Evolutionary conservation across 1,140 invertebrate genomes (phyloP), one percentile per base, ranked within the genome.

Genomic region (Agrilus planipennis): DNA sequence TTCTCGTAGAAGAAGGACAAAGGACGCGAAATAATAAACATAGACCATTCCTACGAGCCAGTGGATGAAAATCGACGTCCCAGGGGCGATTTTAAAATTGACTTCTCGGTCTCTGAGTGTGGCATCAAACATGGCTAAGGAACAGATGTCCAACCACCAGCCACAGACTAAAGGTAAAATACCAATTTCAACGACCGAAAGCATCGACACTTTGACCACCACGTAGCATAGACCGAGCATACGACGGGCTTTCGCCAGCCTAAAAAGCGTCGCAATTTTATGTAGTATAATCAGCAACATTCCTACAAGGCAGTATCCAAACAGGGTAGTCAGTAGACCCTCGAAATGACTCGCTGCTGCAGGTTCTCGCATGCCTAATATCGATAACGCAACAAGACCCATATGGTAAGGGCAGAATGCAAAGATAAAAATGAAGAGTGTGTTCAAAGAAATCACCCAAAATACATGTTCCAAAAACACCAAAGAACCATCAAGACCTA

Each of bases 1-100:
- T 68, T 99, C 95, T 31, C 94, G 68, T 2, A 98, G 62, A 1
- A 97, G 65, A 1, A 97, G 70, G 23, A 98, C 89, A 58, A 98
- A 98, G 0, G 92, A 96, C 6, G 94, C 95, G 60, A 98, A 98
- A 65, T 99, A 99, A 63, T 99, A 99, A 11, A 99, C 91, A 63
- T 96, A 99, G 1, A 99, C 82, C 91, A 98, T 97, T 37, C 94
- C 94, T n/a, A 94, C 85, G 7, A 98, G 73, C 95, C 95, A 99
- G 63, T 99, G 94, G 35, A 98, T 84, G 57, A 99, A 99, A 73
- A 97, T 89, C 0, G 89, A 93, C 0, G 93, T 96, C 28, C 90
- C 90, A 0, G 95, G 94, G 0, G 89, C 84, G 1, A 79, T 70
- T 46, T 79, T 76, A 49, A 98, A 93, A 44, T 84, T 89, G 0